phyloP scores from a whole-genome alignment of 2,888 invertebrate species.

The Apantesis nais region DNA sequence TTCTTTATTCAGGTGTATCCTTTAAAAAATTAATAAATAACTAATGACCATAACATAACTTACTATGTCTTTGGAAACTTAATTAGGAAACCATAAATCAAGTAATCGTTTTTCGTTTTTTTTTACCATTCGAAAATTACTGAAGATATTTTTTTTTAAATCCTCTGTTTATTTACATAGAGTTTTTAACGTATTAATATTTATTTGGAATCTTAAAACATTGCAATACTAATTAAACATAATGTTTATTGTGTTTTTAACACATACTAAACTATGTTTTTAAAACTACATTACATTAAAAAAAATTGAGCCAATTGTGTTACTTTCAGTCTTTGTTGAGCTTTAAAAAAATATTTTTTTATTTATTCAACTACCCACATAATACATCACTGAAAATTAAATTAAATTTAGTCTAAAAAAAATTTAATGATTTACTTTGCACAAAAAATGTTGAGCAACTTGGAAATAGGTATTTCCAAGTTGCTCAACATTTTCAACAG shows the following conservation, averaged over 20 bases:
- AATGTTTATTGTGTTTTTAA: constrained; percentile 47
- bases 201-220: constrained; percentile 29
- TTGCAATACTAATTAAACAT: constrained; percentile 3
- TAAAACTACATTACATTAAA: constrained; percentile 14
- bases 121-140: too few species aligned
- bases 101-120: too few species aligned
- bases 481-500: too few species aligned
- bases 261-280: constrained; percentile 33
- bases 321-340: constrained; percentile 64
- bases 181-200: constrained; percentile 12
- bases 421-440: background rate
- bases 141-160: background rate
- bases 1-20: too few species aligned
- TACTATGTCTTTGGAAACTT: background rate
- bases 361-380: background rate
- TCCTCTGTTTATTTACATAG: background rate
- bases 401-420: background rate
- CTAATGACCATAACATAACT: too few species aligned
- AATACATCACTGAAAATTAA: background rate
- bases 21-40: too few species aligned
- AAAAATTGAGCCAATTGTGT: constrained; percentile 63
- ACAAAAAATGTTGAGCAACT: background rate
- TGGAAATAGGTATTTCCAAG: background rate
- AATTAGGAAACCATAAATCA: background rate
- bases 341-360: constrained; percentile 15